These are phyloP conservation scores for Coptodon bakossiorum DNA, from an alignment of 2,113 vertebrate genomes.

Conservation along the genomic window DNA sequence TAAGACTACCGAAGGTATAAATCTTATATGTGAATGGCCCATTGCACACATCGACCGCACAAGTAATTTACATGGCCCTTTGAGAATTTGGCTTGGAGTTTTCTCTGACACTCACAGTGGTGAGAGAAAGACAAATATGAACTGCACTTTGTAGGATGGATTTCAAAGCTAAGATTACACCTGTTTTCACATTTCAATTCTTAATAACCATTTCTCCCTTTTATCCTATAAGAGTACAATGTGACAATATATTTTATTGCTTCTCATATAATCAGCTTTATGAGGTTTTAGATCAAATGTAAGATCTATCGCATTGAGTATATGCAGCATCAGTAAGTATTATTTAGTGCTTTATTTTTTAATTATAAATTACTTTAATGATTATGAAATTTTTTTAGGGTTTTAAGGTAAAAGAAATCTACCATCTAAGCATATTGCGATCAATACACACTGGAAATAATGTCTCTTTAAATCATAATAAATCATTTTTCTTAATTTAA, in stretches of 20 bases:
- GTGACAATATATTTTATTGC: not conserved
- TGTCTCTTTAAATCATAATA: not conserved
- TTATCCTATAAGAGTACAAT: not conserved
- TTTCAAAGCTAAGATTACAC: not conserved
- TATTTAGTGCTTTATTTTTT: not conserved
- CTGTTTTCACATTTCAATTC: not conserved
- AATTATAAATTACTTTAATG: not conserved
- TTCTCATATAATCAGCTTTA: not conserved
- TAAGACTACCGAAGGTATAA: slow-evolving; percentile 67
- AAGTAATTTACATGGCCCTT: slow-evolving; percentile 66
- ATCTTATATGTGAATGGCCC: slow-evolving; percentile 66
- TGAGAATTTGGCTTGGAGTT: slow-evolving; percentile 53
- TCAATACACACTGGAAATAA: not conserved
- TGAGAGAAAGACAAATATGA: not conserved
- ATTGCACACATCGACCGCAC: slow-evolving; percentile 62
- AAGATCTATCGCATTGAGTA: not conserved
- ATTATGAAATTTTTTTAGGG: not conserved
- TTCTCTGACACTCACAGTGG: slow-evolving; percentile 34
- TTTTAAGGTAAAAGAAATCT: not conserved
- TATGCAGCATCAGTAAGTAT: not conserved
- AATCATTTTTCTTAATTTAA: not conserved
- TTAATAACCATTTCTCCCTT: not conserved
- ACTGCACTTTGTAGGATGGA: not conserved
- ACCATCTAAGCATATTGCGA: not conserved
- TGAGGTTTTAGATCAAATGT: not conserved